Base-by-base conservation (phyloP, 2,797 vertebrate species). In the Coilia nasus region DNA sequence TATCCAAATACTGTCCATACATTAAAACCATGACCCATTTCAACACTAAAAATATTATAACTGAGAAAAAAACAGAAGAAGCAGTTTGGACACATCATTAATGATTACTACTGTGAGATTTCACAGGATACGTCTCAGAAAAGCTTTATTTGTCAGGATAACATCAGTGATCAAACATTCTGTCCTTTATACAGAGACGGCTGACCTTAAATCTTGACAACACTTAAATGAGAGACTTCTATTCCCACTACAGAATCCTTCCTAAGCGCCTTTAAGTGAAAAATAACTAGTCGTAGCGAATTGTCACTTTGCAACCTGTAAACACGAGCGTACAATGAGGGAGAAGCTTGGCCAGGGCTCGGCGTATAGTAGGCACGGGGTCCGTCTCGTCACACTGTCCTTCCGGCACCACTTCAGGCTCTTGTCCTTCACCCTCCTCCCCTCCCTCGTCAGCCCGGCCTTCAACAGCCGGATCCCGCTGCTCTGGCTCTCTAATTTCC, bases 251-350 rank as follows among this genome's bases (percentile, higher is more conserved):
- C 15, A 78, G 28, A 71, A 19, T 15, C 67, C 67, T 71, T 71
- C 67, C 50, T 6, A 1, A 54, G 14, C 7, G 9, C 35, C 35
- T 41, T 41, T 41, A 54, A 54, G 25, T 31, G 25, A 71, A 15
- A 41, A 25, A 19, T 21, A 21, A 17, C 80, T 87, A 91, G 56
- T 95, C 94, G 62, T 89, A 85, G 85, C 89, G 93, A 28, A 91
- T 87, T 82, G 93, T 92, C 89, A 95, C 91, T 2, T 93, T 93
- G 89, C 96, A 96, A 78, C 94, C 91, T 41, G 92, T 95, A 87
- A 96, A 95, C 86, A 94, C 87, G 6, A 96, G 83, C 0, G 82
- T 86, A 90, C 96, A 96, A 44, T 89, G 92, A 3, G 95, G 95
- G 81, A 96, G 88, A 87, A 94, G 86, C 17, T 87, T 90, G 50